phyloP scores from a whole-genome alignment of 1,140 invertebrate genomes.

The Drosophila nasuta region DNA sequence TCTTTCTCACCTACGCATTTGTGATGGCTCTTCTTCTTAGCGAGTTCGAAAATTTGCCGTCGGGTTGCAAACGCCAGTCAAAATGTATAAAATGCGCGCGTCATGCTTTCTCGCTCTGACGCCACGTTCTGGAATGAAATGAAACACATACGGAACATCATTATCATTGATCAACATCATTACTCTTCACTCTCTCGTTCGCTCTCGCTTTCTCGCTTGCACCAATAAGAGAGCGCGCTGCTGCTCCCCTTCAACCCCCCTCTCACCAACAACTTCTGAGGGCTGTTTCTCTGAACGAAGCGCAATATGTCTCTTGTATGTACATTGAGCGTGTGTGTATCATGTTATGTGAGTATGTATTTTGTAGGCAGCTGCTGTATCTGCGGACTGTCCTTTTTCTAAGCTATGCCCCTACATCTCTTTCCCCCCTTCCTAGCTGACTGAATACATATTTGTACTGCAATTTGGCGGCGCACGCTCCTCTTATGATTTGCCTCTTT shows the following conservation, averaged over 20 bases:
- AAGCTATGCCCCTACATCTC: slow-evolving; percentile 65
- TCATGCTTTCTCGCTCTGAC: slow-evolving; percentile 71
- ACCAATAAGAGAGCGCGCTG: slow-evolving; percentile 35
- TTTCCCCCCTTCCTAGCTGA: slow-evolving; percentile 10
- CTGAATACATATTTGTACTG: slow-evolving; percentile 81
- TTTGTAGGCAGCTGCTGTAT: slow-evolving; percentile 47
- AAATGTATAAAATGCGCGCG: slow-evolving; percentile 50
- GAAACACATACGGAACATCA: slow-evolving; percentile 52
- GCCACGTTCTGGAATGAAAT: slow-evolving; percentile 45
- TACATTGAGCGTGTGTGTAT: slow-evolving; percentile 4
- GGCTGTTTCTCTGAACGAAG: slow-evolving; percentile 37
- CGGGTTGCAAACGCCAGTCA: slow-evolving; percentile 42
- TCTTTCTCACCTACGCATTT: slow-evolving; percentile 41
- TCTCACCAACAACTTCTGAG: slow-evolving; percentile 7
- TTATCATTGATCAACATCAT: slow-evolving; percentile 64
- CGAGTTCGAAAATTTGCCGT: slow-evolving; percentile 38
- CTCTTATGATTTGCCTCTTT: slow-evolving; percentile 83
- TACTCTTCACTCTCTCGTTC: slow-evolving; percentile 21
- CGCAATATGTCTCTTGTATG: slow-evolving; percentile 44
- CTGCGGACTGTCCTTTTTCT: slow-evolving; percentile 79
- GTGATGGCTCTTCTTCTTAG: slow-evolving; percentile 1
- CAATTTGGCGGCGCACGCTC: slow-evolving; percentile 77
- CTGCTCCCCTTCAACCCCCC: background rate
- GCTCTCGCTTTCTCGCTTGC: slow-evolving; percentile 39
- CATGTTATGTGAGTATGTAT: slow-evolving; percentile 1